These are phyloP conservation scores for Antennarius striatus DNA, from an alignment of 2,113 vertebrate species.

Conservation along the genomic window DNA sequence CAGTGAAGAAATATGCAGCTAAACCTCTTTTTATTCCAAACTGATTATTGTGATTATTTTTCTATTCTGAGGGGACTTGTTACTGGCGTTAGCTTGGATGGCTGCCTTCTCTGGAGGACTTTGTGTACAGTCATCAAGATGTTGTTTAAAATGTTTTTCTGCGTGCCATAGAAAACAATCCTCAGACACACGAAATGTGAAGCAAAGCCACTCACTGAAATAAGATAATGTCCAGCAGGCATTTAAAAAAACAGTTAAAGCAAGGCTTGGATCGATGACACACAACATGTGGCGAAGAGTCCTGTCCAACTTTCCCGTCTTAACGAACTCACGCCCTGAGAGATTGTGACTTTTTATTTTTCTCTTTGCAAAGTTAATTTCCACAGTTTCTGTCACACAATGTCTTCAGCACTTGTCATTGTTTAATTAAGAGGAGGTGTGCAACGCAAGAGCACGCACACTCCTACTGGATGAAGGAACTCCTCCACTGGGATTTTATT, in stretches of 20 bases:
- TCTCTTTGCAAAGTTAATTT: slow-evolving; percentile 42
- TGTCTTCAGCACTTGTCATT: slow-evolving; percentile 43
- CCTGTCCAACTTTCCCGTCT: background rate
- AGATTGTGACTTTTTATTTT: slow-evolving; percentile 31
- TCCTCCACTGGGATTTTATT: slow-evolving; percentile 65
- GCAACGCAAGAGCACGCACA: slow-evolving; percentile 40
- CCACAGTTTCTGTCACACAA: slow-evolving; percentile 42
- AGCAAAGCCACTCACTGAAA: background rate
- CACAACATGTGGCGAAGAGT: background rate
- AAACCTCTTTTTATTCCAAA: background rate
- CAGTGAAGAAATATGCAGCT: background rate
- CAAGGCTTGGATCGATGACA: background rate
- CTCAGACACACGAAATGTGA: background rate
- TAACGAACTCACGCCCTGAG: slow-evolving; percentile 25
- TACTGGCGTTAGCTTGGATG: background rate
- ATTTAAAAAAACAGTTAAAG: slow-evolving; percentile 1
- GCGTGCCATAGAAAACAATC: background rate
- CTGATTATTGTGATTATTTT: slow-evolving; percentile 11
- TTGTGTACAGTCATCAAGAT: background rate
- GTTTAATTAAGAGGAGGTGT: slow-evolving; percentile 73
- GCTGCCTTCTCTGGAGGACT: background rate
- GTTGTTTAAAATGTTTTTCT: slow-evolving; percentile 11
- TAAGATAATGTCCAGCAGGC: background rate
- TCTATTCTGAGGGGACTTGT: background rate
- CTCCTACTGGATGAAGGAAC: slow-evolving; percentile 62